Evolutionary conservation across 1,140 invertebrate species (phyloP).

Genomic region (Megalopta genalis): DNA sequence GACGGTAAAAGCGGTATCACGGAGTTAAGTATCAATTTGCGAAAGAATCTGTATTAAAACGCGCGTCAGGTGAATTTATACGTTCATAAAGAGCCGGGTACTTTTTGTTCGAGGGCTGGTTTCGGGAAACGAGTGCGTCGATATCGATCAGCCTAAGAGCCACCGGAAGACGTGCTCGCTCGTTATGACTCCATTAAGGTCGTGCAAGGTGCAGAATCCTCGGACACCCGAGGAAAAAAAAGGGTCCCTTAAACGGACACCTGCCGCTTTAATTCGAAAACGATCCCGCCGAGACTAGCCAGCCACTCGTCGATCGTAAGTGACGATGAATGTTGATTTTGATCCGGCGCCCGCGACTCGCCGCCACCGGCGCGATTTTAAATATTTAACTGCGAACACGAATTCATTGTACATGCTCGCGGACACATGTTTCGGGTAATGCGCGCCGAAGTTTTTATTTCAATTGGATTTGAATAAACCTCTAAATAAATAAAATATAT

Average conservation of each 20-base stretch:
- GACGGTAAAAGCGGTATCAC: constrained; percentile 4
- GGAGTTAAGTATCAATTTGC: constrained; percentile 36
- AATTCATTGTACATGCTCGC: too few relatives aligned
- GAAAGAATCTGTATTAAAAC: constrained; percentile 31
- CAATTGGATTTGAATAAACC: too few relatives aligned
- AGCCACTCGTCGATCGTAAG: background rate
- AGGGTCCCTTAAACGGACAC: background rate
- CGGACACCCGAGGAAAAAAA: background rate
- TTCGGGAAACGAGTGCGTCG: background rate
- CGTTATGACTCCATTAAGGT: constrained; percentile 35
- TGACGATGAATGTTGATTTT: background rate
- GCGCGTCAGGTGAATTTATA: constrained; percentile 24
- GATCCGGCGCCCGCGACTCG: too few relatives aligned
- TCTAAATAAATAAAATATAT: too few relatives aligned
- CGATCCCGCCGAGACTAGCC: background rate
- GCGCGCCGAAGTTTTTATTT: too few relatives aligned
- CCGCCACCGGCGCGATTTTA: too few relatives aligned
- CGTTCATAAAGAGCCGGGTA: background rate
- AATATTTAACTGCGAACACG: too few relatives aligned
- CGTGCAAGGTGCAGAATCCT: constrained; percentile 39
- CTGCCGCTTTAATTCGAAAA: constrained; percentile 16
- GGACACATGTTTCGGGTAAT: too few relatives aligned
- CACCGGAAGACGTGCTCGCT: background rate
- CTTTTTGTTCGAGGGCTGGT: background rate
- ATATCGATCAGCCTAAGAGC: constrained; percentile 35